A percentile compares a stretch with the other conserved stretches of the same genome.
Evolutionary conservation across 2,113 vertebrate species (phyloP).

Genomic region (Muscicapa adusta): DNA sequence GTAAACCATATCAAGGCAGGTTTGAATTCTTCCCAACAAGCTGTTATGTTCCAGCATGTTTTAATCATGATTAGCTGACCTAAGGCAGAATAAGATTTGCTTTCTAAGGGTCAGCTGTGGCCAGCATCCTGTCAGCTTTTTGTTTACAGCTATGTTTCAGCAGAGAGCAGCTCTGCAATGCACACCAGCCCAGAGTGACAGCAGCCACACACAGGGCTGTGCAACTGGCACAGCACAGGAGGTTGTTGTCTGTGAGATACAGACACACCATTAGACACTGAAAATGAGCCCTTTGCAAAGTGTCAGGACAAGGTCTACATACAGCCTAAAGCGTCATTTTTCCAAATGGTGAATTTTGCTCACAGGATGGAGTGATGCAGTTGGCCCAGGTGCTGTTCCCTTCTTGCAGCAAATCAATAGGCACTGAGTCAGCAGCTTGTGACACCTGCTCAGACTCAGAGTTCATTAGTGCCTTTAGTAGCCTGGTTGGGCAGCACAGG

Average conservation of each 20-base stretch:
- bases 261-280: not conserved
- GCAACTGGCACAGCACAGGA: not conserved
- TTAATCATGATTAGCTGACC: conserved; percentile 10
- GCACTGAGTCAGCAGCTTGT: not conserved
- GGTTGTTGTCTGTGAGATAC: not conserved
- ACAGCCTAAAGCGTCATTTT: not conserved
- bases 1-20: not conserved
- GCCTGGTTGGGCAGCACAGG: not conserved
- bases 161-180: not conserved
- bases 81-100: not conserved
- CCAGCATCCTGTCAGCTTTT: not conserved
- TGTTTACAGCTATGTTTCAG: not conserved
- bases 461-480: not conserved
- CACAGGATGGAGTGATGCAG: not conserved
- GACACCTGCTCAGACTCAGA: not conserved
- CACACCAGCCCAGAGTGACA: not conserved
- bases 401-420: not conserved
- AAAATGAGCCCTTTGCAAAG: not conserved
- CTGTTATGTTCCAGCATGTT: not conserved
- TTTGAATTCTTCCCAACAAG: not conserved
- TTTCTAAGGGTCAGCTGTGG: not conserved
- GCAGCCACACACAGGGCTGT: fast-evolving
- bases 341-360: not conserved
- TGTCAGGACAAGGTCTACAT: not conserved
- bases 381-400: not conserved